phyloP scores from a whole-genome alignment of 2,797 vertebrate species.

The Schizopygopsis malacanthus region DNA sequence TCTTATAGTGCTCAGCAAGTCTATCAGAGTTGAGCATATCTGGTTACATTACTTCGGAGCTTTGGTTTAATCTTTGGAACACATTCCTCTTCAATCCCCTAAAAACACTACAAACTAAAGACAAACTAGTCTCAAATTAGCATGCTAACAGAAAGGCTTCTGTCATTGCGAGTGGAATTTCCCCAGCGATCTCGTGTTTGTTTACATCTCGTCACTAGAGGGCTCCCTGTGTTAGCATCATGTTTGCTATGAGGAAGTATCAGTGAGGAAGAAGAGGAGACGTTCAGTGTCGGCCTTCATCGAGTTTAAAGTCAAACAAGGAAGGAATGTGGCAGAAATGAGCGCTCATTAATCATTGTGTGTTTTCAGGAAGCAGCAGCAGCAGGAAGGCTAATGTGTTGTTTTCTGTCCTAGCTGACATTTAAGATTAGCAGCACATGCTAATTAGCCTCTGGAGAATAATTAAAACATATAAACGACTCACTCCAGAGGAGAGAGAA shows the following conservation, averaged over 20 bases:
- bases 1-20: background rate
- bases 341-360: constrained; percentile 28
- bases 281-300: background rate
- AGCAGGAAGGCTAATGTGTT: background rate
- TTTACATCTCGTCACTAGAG: background rate
- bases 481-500: background rate
- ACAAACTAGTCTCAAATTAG: background rate
- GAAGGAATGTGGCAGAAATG: constrained; percentile 22
- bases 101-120: background rate
- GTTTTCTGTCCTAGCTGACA: background rate
- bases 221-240: background rate
- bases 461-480: background rate
- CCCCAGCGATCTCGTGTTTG: background rate
- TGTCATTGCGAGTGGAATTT: constrained; percentile 9
- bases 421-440: constrained; percentile 11
- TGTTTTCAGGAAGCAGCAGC: constrained; percentile 32
- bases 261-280: background rate
- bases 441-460: constrained; percentile 27
- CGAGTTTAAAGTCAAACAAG: constrained; percentile 27
- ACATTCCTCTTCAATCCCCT: background rate
- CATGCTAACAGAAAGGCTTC: background rate
- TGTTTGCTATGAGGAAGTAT: constrained; percentile 6
- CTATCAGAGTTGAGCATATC: background rate
- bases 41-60: background rate
- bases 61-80: background rate